phyloP scores from a whole-genome alignment of 2,113 vertebrate species.

The Sterna hirundo region DNA sequence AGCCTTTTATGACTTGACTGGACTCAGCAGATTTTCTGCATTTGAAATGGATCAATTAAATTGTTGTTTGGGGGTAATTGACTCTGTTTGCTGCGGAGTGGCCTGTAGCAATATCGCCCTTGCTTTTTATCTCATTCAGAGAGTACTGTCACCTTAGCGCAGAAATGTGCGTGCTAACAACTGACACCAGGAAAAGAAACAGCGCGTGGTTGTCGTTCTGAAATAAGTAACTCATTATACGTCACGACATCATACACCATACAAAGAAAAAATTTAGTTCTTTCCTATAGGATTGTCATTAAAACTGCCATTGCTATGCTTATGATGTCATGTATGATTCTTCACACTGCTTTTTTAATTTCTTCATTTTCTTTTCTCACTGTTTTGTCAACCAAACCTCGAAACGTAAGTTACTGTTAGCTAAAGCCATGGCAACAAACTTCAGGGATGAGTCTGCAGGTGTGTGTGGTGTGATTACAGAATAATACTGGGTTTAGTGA shows the following conservation, averaged over 20 bases:
- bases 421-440: background rate
- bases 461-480: background rate
- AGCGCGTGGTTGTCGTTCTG: conserved; percentile 37
- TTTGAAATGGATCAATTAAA: conserved; percentile 76
- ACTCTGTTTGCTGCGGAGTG: conserved; percentile 70
- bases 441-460: background rate
- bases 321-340: background rate
- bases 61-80: conserved; percentile 70
- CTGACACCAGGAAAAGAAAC: conserved; percentile 64
- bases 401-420: background rate
- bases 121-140: conserved; percentile 61
- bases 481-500: background rate
- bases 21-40: conserved; percentile 65
- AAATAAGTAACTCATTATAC: conserved; percentile 70
- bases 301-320: background rate
- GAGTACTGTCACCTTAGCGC: conserved; percentile 51
- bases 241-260: conserved; percentile 7
- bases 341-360: background rate
- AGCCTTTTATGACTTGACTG: background rate
- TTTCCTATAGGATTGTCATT: background rate
- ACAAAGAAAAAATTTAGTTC: conserved; percentile 53
- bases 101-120: conserved; percentile 71
- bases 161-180: conserved; percentile 50
- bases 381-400: background rate
- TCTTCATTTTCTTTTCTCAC: background rate